Percentiles rank a stretch among this genome's conserved stretches.
These are phyloP conservation scores for Sarcophaga bullata DNA, from an alignment of 1,140 invertebrate genomes.

Conservation along the genomic window DNA sequence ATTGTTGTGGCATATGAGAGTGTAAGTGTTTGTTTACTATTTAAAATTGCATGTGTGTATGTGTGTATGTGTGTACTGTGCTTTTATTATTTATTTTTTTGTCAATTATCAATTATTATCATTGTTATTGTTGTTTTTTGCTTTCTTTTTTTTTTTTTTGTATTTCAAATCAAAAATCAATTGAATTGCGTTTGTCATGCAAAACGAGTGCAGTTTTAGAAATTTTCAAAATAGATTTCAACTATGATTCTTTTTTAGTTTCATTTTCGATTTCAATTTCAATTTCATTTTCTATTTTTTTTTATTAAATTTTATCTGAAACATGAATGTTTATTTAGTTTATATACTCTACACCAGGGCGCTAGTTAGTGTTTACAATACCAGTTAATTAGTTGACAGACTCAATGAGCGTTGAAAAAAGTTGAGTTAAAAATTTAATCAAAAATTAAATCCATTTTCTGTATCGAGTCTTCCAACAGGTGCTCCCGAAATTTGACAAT, in stretches of 20 bases:
- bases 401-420: too few relatives aligned
- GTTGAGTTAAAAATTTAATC: too few relatives aligned
- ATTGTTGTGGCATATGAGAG: background rate
- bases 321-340: too few relatives aligned
- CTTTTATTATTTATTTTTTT: constrained; percentile 12
- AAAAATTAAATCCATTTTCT: too few relatives aligned
- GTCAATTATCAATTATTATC: background rate
- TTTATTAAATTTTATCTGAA: too few relatives aligned
- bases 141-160: background rate
- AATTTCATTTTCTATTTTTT: too few relatives aligned
- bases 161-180: background rate
- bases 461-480: too few relatives aligned
- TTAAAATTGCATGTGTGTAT: background rate
- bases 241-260: background rate
- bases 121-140: background rate
- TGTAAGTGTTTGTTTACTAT: background rate
- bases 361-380: too few relatives aligned
- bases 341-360: too few relatives aligned
- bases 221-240: constrained; percentile 8
- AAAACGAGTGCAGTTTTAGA: background rate
- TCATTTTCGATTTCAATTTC: background rate
- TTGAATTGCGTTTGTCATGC: constrained; percentile 15
- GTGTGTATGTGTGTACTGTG: background rate
- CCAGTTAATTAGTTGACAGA: too few relatives aligned
- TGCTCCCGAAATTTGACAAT: too few relatives aligned